phyloP scores from a whole-genome alignment of 2,113 vertebrate species.

The Piprites chloris region DNA sequence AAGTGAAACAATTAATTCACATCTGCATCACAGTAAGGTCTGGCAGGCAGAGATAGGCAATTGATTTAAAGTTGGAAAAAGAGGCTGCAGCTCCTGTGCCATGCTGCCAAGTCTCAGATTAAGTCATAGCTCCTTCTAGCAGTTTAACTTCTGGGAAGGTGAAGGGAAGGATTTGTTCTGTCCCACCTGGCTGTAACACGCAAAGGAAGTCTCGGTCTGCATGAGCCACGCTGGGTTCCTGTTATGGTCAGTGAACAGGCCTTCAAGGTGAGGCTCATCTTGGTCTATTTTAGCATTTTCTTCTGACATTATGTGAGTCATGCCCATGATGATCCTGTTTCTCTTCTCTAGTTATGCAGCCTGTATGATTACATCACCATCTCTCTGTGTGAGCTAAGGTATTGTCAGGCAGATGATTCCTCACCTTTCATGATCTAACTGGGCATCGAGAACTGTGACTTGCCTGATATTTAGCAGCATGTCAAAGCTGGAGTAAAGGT shows the following conservation, averaged over 20 bases:
- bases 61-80: background rate
- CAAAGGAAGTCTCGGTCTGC: background rate
- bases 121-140: background rate
- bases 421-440: background rate
- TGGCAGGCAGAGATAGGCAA: background rate
- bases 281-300: background rate
- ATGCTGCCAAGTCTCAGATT: background rate
- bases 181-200: background rate
- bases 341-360: background rate
- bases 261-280: background rate
- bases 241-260: background rate
- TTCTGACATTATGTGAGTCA: background rate
- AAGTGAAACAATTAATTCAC: background rate
- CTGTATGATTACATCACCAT: no score
- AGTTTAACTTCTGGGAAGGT: background rate
- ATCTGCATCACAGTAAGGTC: background rate
- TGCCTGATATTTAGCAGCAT: background rate
- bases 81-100: background rate
- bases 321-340: background rate
- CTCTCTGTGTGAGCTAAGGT: background rate
- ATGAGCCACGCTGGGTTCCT: background rate
- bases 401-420: background rate
- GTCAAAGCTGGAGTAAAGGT: background rate
- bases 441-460: background rate
- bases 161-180: background rate